Conservation (phyloP, 2,888 invertebrate genomes). For the Ichneumoninae sp. region DNA sequence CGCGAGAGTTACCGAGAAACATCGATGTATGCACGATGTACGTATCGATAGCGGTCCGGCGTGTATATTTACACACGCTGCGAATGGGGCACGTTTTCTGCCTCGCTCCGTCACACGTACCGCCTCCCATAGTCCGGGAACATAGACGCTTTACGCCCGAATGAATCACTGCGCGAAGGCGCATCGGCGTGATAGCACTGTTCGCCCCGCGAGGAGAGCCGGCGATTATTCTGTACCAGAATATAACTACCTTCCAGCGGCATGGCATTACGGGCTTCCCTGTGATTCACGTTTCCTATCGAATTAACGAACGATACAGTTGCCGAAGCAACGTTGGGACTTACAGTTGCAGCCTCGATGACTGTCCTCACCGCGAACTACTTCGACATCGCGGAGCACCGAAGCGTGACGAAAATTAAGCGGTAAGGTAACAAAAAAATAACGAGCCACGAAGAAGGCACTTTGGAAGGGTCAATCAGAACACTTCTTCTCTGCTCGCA, state of each 20-base stretch:
- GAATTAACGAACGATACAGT: constrained; percentile 45
- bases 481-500: neutral
- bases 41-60: neutral
- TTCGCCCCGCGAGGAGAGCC: constrained; percentile 19
- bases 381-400: neutral
- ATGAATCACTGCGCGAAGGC: constrained; percentile 56
- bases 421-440: constrained; percentile 1
- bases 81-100: neutral
- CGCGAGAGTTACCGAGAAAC: constrained; percentile 63
- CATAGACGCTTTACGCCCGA: constrained; percentile 53
- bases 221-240: constrained; percentile 45
- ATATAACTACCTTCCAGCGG: constrained; percentile 25
- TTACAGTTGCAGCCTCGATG: constrained; percentile 15
- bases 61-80: neutral
- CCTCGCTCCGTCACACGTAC: constrained; percentile 11
- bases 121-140: constrained; percentile 16
- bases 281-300: constrained; percentile 63
- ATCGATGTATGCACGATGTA: constrained; percentile 31
- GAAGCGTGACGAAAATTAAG: neutral
- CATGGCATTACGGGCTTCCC: constrained; percentile 35
- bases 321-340: neutral
- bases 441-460: neutral
- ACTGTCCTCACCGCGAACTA: neutral
- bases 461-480: neutral
- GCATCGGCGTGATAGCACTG: constrained; percentile 46